Conservation (phyloP, 1,140 invertebrate genomes). For the Tetragnatha versicolor region DNA sequence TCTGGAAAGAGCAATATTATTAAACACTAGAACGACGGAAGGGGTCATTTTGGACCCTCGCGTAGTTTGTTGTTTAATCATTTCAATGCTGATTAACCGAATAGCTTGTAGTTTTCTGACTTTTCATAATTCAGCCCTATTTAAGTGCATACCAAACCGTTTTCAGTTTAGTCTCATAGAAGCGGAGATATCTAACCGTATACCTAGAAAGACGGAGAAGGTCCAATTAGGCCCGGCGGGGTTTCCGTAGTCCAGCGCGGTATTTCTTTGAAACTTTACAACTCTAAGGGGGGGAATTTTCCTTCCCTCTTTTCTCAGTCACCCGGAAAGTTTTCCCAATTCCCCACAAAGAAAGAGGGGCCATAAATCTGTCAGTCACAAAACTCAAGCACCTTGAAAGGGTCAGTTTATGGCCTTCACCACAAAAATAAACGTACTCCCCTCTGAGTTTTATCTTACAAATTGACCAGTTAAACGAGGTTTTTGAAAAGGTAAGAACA, state of each 20-base stretch:
- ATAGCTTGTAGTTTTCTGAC: neutral
- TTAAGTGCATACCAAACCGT: neutral
- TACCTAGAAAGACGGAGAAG: neutral
- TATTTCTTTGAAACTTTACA: no score
- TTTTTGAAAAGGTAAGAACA: neutral
- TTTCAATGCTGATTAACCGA: neutral
- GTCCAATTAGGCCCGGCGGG: neutral
- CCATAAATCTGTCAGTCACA: no score
- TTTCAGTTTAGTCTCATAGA: neutral
- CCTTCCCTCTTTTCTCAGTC: no score
- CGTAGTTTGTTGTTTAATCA: no score
- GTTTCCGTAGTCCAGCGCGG: neutral
- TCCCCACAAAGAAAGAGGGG: no score
- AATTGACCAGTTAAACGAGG: neutral
- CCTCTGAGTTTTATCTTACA: neutral
- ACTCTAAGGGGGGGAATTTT: no score
- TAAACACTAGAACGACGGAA: no score
- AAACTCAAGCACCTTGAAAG: no score
- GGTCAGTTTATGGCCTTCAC: no score
- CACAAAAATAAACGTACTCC: neutral
- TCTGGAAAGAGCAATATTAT: no score
- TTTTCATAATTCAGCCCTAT: neutral
- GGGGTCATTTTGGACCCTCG: no score
- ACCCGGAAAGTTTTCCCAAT: no score
- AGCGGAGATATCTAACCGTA: neutral